Evolutionary conservation across 2,113 vertebrate genomes (phyloP).

Genomic region (Eira barbara): DNA sequence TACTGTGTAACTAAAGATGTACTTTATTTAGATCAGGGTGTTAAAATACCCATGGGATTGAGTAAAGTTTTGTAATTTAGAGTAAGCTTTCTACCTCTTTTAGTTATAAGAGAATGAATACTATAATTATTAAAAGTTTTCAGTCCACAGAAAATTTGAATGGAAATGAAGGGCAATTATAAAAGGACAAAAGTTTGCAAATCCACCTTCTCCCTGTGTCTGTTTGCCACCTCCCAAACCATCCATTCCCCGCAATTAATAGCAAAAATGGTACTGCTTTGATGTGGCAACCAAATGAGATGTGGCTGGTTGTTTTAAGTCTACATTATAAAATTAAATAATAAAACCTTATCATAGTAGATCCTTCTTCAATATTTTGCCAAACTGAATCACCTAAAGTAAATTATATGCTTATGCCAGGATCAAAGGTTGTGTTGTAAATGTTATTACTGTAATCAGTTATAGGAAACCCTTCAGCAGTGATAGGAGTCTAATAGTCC

Average conservation of each 20-base stretch:
- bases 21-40: not conserved
- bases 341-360: not conserved
- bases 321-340: conserved; percentile 43
- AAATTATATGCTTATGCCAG: conserved; percentile 5
- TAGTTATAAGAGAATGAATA: not conserved
- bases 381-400: conserved; percentile 13
- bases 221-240: not conserved
- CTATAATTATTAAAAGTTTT: conserved; percentile 29
- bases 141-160: not conserved
- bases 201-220: not conserved
- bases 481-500: not conserved
- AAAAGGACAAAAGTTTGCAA: not conserved
- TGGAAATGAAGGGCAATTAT: not conserved
- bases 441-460: not conserved
- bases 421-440: conserved; percentile 4
- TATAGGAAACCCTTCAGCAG: not conserved
- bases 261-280: not conserved
- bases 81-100: not conserved
- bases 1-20: not conserved
- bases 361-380: conserved; percentile 10
- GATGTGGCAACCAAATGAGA: not conserved
- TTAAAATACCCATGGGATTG: not conserved
- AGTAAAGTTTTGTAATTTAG: not conserved
- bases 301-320: not conserved
- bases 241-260: not conserved